Base-by-base conservation (phyloP, 2,113 vertebrate species). In the Lagopus muta region DNA sequence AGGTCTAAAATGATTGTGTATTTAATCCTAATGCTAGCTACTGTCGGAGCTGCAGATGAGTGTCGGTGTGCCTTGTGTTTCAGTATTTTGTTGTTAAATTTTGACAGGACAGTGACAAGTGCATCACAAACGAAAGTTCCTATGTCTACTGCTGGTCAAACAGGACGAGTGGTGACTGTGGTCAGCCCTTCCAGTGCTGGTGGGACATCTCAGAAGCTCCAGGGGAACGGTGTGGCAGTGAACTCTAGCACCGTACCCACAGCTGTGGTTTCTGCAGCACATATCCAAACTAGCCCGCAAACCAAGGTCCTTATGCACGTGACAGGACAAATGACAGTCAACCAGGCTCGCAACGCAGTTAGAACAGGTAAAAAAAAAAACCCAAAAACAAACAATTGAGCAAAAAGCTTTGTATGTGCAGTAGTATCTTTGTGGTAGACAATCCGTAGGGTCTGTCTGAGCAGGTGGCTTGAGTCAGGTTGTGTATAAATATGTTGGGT, bases 251-350 rank as follows among this genome's bases (percentile, higher is more conserved):
- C 97, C 11, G 97, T 98, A 43, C 98, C 98, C 20, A 97, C 97
- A 2, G 97, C 98, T 8, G 96, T 98, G 82, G 98, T 98, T 40
- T 97, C 99, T 7, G 98, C 98, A 28, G 98, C 98, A 18, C 99
- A 99, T 76, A 97, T 98, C 60, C 98, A 99, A 82, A 99, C 98
- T 2, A 98, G 98, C 66, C 99, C 99, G 0, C 99, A 99, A 97
- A 97, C 99, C 8, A 99, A 99, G 97, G 98, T 98, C 81, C 97
- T 99, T 20, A 94, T 99, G 98, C 99, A 99, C 0, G 97, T 99
- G 97, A 98, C 97, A 11, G 98, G 99, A 40, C 99, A 99, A 97
- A 99, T 99, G 99, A 99, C 99, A 1, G 99, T 99, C 73, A 99
- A 98, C 95, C 99, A 99, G 97, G 99, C 99, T 86, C 99, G 99